Conservation (phyloP, 1,140 invertebrate species). For the Augochlora pura region DNA sequence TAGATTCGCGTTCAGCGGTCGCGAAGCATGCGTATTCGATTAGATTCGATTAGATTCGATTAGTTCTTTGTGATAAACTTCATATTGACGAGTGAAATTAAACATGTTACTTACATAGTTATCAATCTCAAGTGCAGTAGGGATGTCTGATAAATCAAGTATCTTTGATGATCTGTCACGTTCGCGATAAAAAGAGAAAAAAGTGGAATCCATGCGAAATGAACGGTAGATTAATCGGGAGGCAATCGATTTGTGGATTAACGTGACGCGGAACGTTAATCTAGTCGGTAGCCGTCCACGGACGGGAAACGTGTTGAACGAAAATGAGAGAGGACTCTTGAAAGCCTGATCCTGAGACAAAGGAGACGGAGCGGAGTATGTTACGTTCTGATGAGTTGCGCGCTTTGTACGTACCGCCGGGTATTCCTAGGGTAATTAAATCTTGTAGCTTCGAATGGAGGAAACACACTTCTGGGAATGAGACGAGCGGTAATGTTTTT, state of each 20-base stretch:
- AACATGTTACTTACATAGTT: neutral
- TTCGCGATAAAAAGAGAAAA: too few relatives aligned
- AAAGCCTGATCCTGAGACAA: neutral
- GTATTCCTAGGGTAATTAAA: conserved; percentile 16
- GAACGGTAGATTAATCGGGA: neutral
- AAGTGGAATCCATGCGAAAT: neutral
- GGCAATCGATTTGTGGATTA: neutral
- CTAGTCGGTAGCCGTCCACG: neutral
- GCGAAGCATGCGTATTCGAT: too few relatives aligned
- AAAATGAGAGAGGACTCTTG: neutral
- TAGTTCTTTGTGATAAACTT: too few relatives aligned
- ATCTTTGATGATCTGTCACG: too few relatives aligned
- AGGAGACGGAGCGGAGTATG: neutral
- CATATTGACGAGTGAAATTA: too few relatives aligned
- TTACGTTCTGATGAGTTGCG: neutral
- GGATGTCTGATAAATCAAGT: neutral
- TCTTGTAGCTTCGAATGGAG: neutral
- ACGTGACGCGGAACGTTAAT: neutral
- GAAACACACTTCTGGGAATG: neutral
- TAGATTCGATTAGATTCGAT: too few relatives aligned
- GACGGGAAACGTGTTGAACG: neutral
- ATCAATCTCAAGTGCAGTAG: neutral
- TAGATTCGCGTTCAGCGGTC: too few relatives aligned
- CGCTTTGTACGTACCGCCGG: neutral
- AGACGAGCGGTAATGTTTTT: neutral